Conservation (phyloP, 2,113 vertebrate species). For the Anarhynchus alexandrinus region DNA sequence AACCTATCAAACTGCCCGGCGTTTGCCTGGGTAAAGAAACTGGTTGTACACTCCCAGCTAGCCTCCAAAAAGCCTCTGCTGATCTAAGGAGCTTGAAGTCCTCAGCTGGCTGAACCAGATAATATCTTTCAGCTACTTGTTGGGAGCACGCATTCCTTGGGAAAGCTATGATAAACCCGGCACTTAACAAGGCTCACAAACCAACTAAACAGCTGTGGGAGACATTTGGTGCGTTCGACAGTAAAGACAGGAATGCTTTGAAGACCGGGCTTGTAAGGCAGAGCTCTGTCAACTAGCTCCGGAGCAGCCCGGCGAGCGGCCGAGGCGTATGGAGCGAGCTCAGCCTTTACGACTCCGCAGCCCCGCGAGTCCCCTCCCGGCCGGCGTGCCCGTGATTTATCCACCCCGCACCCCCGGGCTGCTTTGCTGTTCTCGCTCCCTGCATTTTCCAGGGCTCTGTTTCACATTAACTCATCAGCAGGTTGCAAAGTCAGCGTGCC, state of each 20-base stretch:
- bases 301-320: neutral
- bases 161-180: constrained; percentile 27
- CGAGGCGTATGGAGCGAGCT: neutral
- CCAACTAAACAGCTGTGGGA: constrained; percentile 55
- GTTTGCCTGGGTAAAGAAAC: neutral
- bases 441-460: constrained; percentile 11
- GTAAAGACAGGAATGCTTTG: constrained; percentile 69
- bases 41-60: neutral
- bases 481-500: neutral
- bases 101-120: constrained; percentile 6
- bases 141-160: neutral
- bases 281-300: neutral
- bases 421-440: neutral
- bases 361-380: neutral
- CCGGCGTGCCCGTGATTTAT: neutral
- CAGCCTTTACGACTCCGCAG: neutral
- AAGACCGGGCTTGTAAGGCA: constrained; percentile 19
- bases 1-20: neutral
- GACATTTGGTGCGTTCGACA: constrained; percentile 49
- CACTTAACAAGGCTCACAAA: constrained; percentile 59
- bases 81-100: neutral
- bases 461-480: constrained; percentile 54
- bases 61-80: neutral
- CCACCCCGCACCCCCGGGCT: neutral
- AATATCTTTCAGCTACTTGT: constrained; percentile 51